phyloP scores from a whole-genome alignment of 2,888 invertebrate genomes.

The Aricia artaxerxes region DNA sequence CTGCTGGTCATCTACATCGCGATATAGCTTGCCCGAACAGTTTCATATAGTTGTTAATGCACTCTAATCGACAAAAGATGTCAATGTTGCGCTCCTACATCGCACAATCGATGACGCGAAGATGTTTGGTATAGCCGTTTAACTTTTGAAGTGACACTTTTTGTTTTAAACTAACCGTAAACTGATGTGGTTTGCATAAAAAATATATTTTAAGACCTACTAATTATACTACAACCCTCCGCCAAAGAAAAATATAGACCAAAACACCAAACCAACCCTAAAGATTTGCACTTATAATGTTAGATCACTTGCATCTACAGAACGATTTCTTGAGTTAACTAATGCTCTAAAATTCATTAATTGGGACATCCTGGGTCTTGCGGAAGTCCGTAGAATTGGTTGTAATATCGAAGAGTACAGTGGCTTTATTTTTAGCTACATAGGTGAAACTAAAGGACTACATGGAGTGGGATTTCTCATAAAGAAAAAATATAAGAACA shows the following conservation, averaged over 20 bases:
- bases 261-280: background rate
- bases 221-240: slow-evolving; percentile 38
- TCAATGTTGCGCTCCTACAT: too few relatives aligned
- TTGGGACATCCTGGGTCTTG: background rate
- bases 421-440: slow-evolving; percentile 39
- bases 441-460: too few relatives aligned
- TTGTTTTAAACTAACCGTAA: too few relatives aligned
- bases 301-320: background rate
- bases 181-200: too few relatives aligned
- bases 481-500: slow-evolving; percentile 39
- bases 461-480: slow-evolving; percentile 43
- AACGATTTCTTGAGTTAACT: background rate
- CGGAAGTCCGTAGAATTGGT: background rate
- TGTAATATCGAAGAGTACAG: slow-evolving; percentile 29
- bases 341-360: background rate
- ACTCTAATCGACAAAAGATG: too few relatives aligned
- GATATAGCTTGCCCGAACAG: too few relatives aligned
- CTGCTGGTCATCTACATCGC: too few relatives aligned
- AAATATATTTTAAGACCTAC: too few relatives aligned
- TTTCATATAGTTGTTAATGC: too few relatives aligned
- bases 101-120: too few relatives aligned
- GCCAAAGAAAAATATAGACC: background rate
- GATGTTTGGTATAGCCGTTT: too few relatives aligned
- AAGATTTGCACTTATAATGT: background rate
- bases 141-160: too few relatives aligned